phyloP scores from a whole-genome alignment of 2,113 vertebrate species.

The Strix uralensis region DNA sequence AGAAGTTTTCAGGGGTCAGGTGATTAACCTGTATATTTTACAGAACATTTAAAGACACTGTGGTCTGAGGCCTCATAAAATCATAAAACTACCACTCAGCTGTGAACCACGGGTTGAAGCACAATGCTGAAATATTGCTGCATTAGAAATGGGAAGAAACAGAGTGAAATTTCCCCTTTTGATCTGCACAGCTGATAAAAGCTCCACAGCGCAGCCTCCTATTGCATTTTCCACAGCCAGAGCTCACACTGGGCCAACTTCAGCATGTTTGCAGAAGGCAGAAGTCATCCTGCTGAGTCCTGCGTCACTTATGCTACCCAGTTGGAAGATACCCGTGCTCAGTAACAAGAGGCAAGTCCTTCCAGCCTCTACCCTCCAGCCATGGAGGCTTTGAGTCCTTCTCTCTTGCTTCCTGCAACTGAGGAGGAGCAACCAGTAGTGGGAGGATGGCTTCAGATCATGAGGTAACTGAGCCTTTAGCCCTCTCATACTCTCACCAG shows the following conservation, averaged over 20 bases:
- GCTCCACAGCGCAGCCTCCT: not conserved
- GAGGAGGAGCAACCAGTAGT: not conserved
- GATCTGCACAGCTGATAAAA: not conserved
- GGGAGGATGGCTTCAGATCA: not conserved
- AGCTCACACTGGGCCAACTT: not conserved
- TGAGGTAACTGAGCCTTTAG: not conserved
- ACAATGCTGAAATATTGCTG: constrained; percentile 60
- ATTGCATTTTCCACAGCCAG: not conserved
- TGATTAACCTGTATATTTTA: constrained; percentile 65
- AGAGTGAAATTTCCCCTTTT: not conserved
- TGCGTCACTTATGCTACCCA: not conserved
- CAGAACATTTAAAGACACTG: constrained; percentile 66
- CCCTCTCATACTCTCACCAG: not conserved
- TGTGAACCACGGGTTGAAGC: constrained; percentile 28
- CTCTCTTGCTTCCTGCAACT: not conserved
- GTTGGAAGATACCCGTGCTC: not conserved
- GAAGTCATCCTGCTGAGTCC: not conserved
- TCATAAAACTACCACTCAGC: constrained; percentile 48
- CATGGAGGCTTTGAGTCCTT: not conserved
- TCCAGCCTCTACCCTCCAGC: not conserved
- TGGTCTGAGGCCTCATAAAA: constrained; percentile 60
- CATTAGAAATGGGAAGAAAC: constrained; percentile 8
- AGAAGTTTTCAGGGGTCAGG: constrained; percentile 67
- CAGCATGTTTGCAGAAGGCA: not conserved
- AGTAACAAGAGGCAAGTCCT: not conserved